phyloP scores from a whole-genome alignment of 2,113 vertebrate species.

The Coregonus clupeaformis region DNA sequence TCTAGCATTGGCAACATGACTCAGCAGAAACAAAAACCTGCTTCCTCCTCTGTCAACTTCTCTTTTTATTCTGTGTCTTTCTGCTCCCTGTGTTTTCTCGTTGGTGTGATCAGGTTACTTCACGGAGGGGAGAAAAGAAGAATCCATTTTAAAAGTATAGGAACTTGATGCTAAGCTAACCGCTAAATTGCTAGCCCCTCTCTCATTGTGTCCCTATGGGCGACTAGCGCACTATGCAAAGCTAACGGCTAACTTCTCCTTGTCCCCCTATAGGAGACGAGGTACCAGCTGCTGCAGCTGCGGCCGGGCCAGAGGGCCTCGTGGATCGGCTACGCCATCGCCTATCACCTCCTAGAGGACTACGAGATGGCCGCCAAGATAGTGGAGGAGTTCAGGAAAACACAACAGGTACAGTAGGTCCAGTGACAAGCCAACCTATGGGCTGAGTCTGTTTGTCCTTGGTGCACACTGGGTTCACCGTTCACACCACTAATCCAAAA shows the following conservation, averaged over 20 bases:
- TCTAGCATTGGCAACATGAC: constrained; percentile 24
- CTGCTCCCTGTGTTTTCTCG: too few species aligned
- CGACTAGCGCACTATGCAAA: neutral
- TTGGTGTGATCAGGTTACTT: neutral
- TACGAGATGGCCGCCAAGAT: constrained; percentile 99
- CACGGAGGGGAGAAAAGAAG: too few species aligned
- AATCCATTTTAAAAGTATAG: too few species aligned
- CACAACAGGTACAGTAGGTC: constrained; percentile 84
- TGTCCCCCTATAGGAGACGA: constrained; percentile 82
- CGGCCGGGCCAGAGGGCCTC: constrained; percentile 95
- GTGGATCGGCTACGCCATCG: constrained; percentile 98
- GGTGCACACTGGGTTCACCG: too few species aligned
- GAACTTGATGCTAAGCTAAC: neutral
- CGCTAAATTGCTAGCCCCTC: neutral
- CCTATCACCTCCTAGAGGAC: constrained; percentile 96
- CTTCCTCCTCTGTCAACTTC: neutral
- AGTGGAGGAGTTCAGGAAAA: constrained; percentile 98
- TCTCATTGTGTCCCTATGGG: neutral
- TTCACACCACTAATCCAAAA: too few species aligned
- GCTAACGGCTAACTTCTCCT: neutral
- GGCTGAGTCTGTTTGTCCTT: too few species aligned
- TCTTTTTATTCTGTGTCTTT: neutral
- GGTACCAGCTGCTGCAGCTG: constrained; percentile 94
- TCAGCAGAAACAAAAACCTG: constrained; percentile 25
- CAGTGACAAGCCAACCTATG: too few species aligned